Evolutionary conservation across 1,140 invertebrate genomes (phyloP).

Genomic region (Trichomalopsis sarcophagae): DNA sequence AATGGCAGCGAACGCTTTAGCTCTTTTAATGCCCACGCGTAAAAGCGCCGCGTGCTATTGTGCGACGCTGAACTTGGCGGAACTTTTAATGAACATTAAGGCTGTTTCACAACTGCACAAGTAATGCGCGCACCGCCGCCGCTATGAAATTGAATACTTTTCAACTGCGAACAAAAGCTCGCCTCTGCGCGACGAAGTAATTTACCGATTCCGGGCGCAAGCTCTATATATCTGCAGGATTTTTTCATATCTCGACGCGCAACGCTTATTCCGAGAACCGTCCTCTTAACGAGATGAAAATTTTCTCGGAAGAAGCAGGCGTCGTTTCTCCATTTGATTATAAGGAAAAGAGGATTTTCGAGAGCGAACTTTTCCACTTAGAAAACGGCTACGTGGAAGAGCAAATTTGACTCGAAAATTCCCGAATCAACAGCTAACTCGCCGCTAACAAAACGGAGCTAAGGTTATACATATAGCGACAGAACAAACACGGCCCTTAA

Average conservation of each 20-base stretch:
- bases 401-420: background rate
- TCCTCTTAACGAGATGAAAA: background rate
- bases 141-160: background rate
- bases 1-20: background rate
- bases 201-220: background rate
- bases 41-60: background rate
- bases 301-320: background rate
- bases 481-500: background rate
- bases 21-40: background rate
- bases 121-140: background rate
- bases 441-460: background rate
- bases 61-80: background rate
- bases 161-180: background rate
- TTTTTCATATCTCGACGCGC: background rate
- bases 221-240: background rate
- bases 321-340: background rate
- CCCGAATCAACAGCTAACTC: background rate
- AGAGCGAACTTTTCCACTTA: background rate
- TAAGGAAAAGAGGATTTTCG: background rate
- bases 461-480: background rate
- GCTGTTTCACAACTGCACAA: constrained; percentile 1
- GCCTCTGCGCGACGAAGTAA: background rate
- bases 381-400: background rate
- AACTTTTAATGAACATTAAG: constrained; percentile 3
- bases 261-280: background rate